A percentile compares a stretch with the other conserved stretches of the same genome.
Conservation (phyloP, 2,113 vertebrate genomes). For the rabbit (Oryctolagus cuniculus) region mOryCun1.1 NC_091443.1:53731501-53732000, state of each 20-base stretch:
- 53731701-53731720: not conserved
- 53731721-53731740: not conserved
- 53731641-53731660: not conserved
- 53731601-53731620: conserved; percentile 2
- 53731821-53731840: too few species aligned
- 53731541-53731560: not conserved
- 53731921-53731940: too few species aligned
- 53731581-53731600: not conserved
- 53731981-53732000: not conserved
- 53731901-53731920: too few species aligned
- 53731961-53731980: not conserved
- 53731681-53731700: not conserved
- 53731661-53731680: not conserved
- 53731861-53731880: too few species aligned
- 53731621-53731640: not conserved
- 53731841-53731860: too few species aligned
- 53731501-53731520: not conserved
- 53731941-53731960: too few species aligned
- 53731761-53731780: not conserved
- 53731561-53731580: too few species aligned
- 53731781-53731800: not conserved
- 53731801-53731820: too few species aligned
- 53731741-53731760: not conserved
- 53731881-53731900: too few species aligned
- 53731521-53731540: not conserved